Base-by-base conservation (phyloP, 2,888 invertebrate species). In the Drosophila infuscata region DNA sequence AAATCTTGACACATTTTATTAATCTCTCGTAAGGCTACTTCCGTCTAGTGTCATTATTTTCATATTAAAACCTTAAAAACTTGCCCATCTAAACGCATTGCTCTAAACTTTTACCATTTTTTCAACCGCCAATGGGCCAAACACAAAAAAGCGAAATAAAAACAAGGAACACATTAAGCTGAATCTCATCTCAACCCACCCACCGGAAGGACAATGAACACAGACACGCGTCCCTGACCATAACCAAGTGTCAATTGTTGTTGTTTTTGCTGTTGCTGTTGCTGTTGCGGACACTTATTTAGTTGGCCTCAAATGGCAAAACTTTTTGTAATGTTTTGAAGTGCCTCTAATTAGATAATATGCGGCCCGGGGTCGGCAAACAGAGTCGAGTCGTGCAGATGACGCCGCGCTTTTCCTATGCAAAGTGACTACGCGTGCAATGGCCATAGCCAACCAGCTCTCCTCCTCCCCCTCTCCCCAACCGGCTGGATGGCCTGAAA, bases 351-450 rank as follows among this genome's bases (percentile, higher is more conserved):
- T 88, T 88, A 88, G 90, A 90, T 88, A 90, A 88, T 90, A 90
- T 83, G 88, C 89, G 88, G 83, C 67, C 57, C 63, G 17, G 53
- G 49, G 48, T 41, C 64, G 52, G 20, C 54, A 36, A 7, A 15
- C 54, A 25, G 25, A 25, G 33, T 32, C 43, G 63, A 67, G 66
- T 62, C 72, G 63, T 41, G 77, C 85, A 88, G 84, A 87, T 89
- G 89, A 89, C 89, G 79, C 75, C 74, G 80, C 69, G 25, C 69
- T 74, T 74, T 72, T 59, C 67, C 79, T 70, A 87, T 88, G 89
- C 90, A 91, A 91, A 91, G 89, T 89, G 89, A 81, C 77, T 73
- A 76, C 80, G 91, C 91, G 88, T 91, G 89, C 89, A 87, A 57
- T 71, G 63, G 61, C 49, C 61, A 38, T 15, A 46, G 41, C 56